These are phyloP conservation scores for Vidua chalybeata DNA, from an alignment of 2,113 vertebrate species.

Conservation along the genomic window DNA sequence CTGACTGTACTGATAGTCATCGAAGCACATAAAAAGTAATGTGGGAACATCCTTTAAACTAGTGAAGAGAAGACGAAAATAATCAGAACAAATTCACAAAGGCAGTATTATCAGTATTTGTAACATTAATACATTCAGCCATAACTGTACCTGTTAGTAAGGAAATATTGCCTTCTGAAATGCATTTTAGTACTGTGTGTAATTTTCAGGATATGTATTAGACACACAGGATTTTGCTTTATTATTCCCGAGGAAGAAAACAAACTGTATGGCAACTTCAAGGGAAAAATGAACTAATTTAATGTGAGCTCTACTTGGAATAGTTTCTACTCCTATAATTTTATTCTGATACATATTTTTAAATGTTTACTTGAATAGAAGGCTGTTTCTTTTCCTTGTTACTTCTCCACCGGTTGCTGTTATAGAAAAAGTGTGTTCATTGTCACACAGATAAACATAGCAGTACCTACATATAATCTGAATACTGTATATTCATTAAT, in stretches of 20 bases:
- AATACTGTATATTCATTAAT: conserved; percentile 16
- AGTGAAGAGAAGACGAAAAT: background rate
- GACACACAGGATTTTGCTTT: background rate
- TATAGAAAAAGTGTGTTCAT: background rate
- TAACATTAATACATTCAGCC: background rate
- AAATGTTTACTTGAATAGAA: background rate
- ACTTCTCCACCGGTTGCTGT: background rate
- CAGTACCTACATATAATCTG: background rate
- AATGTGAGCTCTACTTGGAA: background rate
- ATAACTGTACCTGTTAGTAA: background rate
- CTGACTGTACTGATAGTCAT: background rate
- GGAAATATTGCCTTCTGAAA: conserved; percentile 4
- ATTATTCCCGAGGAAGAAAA: background rate
- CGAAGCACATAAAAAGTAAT: background rate
- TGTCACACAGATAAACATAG: background rate
- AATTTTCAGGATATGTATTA: background rate
- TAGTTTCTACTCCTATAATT: background rate
- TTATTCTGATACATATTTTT: background rate
- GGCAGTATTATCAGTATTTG: background rate
- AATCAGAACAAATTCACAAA: conserved; percentile 18
- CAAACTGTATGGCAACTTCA: background rate
- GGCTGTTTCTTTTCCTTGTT: background rate
- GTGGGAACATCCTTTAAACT: background rate
- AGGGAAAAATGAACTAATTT: background rate
- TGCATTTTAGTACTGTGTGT: background rate